Evolutionary conservation across 1,140 invertebrate genomes (phyloP).

Genomic region (Myzus persicae): DNA sequence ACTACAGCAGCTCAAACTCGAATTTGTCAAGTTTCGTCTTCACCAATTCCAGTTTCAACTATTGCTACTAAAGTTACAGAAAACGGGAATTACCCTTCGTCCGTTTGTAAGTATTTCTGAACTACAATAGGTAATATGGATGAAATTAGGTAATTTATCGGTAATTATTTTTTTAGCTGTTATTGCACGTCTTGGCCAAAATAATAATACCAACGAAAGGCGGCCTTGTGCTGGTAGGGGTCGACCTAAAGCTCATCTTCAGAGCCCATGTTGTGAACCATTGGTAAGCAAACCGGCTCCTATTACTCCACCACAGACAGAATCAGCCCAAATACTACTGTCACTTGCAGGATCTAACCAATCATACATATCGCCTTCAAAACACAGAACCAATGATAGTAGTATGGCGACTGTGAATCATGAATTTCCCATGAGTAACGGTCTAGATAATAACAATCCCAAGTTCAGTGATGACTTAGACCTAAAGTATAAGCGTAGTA

Average conservation of each 20-base stretch:
- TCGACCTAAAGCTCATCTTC: constrained; percentile 56
- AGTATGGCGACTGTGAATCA: constrained; percentile 10
- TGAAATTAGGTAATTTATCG: background rate
- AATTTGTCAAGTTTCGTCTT: constrained; percentile 53
- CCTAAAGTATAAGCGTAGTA: constrained; percentile 38
- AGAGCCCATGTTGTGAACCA: constrained; percentile 55
- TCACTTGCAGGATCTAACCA: constrained; percentile 62
- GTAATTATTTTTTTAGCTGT: constrained; percentile 37
- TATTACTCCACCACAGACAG: constrained; percentile 61
- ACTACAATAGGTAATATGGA: background rate
- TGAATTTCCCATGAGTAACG: constrained; percentile 48
- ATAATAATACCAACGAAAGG: constrained; percentile 42
- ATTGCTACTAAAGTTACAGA: constrained; percentile 31
- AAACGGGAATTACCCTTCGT: constrained; percentile 46
- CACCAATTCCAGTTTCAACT: constrained; percentile 28
- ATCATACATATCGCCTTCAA: constrained; percentile 58
- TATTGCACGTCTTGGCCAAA: constrained; percentile 55
- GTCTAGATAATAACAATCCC: constrained; percentile 37
- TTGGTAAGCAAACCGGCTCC: constrained; percentile 47
- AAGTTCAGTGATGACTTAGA: constrained; percentile 43
- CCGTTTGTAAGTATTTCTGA: constrained; percentile 47
- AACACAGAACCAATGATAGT: constrained; percentile 49
- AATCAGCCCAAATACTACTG: constrained; percentile 63
- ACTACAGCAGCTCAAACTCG: constrained; percentile 51
- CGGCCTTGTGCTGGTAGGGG: constrained; percentile 50